Evolutionary conservation across 1,140 invertebrate species (phyloP).

Genomic region (silkworm (Bombyx mori)): ASM3026992v2 NC_085130.1:9534501-9535000

Average conservation of each 20-base stretch:
- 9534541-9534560: too few relatives aligned
- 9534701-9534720: not conserved
- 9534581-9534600: too few relatives aligned
- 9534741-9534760: not conserved
- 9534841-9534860: not conserved
- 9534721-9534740: not conserved
- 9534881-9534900: constrained; percentile 64
- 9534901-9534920: constrained; percentile 77
- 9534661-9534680: too few relatives aligned
- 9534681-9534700: too few relatives aligned
- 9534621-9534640: too few relatives aligned
- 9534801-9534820: too few relatives aligned
- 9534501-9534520: too few relatives aligned
- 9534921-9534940: constrained; percentile 73
- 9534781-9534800: not conserved
- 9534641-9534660: too few relatives aligned
- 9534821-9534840: too few relatives aligned
- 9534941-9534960: constrained; percentile 55
- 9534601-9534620: too few relatives aligned
- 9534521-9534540: too few relatives aligned
- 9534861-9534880: constrained; percentile 39
- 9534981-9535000: constrained; percentile 6
- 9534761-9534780: not conserved
- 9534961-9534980: constrained; percentile 22
- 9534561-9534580: too few relatives aligned